Conservation (phyloP, 2,888 invertebrate species). For the Phyllotreta cruciferae region DNA sequence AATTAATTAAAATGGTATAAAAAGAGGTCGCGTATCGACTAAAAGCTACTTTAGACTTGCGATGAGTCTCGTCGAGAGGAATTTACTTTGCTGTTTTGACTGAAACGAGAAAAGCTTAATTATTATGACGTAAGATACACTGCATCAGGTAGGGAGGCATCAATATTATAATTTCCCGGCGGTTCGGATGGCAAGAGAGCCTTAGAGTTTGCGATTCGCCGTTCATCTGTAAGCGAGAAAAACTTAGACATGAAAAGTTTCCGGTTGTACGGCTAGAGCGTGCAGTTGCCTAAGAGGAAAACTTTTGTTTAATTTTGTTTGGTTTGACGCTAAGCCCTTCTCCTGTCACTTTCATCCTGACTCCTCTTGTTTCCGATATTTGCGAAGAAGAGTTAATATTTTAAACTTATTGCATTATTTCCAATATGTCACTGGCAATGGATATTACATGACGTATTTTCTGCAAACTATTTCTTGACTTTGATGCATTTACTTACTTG, state of each 20-base stretch:
- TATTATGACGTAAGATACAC: constrained; percentile 46
- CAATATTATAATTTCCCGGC: constrained; percentile 61
- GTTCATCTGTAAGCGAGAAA: constrained; percentile 56
- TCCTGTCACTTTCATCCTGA: constrained; percentile 62
- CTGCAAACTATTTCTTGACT: constrained; percentile 13
- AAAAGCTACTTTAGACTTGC: constrained; percentile 31
- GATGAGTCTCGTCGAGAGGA: constrained; percentile 29
- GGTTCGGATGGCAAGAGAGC: constrained; percentile 55
- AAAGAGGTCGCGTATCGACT: constrained; percentile 30
- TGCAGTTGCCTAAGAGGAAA: constrained; percentile 60
- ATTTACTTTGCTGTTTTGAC: constrained; percentile 37
- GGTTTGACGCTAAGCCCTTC: constrained; percentile 62
- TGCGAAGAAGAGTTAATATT: constrained; percentile 51
- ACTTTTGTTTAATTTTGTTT: constrained; percentile 63
- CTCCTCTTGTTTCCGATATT: constrained; percentile 59
- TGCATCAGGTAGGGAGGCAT: constrained; percentile 53
- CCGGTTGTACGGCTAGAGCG: constrained; percentile 54
- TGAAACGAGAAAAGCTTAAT: constrained; percentile 45
- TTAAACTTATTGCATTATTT: constrained; percentile 58
- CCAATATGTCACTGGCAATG: constrained; percentile 45
- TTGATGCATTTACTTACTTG: constrained; percentile 8
- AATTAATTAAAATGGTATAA: constrained; percentile 33
- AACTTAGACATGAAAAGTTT: constrained; percentile 62
- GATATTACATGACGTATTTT: not conserved
- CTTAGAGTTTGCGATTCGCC: constrained; percentile 49